Evolutionary conservation across 2,113 vertebrate genomes (phyloP).

Genomic region (Cyphomyrus discorhynchus): DNA sequence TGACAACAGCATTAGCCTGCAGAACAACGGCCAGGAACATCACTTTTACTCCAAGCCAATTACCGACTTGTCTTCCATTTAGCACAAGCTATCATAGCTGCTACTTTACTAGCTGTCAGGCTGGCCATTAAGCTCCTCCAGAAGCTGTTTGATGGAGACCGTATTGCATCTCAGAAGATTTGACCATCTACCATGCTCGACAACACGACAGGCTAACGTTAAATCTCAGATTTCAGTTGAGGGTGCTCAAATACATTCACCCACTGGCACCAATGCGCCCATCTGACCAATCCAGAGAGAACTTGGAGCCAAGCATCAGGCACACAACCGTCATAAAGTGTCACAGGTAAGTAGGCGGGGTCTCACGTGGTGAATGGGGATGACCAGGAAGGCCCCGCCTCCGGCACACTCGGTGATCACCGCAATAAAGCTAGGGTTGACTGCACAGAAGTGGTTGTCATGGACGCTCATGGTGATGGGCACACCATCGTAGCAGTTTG

Average conservation of each 20-base stretch:
- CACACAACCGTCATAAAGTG: not conserved
- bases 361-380: slow-evolving; percentile 78
- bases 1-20: not conserved
- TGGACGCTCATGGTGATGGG: slow-evolving; percentile 82
- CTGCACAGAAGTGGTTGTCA: slow-evolving; percentile 85
- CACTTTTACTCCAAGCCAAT: not conserved
- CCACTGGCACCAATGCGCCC: not conserved
- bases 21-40: not conserved
- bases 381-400: slow-evolving; percentile 81
- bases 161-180: not conserved
- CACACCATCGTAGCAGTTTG: slow-evolving; percentile 73
- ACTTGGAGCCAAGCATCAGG: not conserved
- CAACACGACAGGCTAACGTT: not conserved
- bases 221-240: not conserved
- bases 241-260: not conserved
- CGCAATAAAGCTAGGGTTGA: slow-evolving; percentile 85
- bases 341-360: not conserved
- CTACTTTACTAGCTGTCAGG: not conserved
- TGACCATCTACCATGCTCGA: not conserved
- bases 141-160: not conserved
- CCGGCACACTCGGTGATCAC: slow-evolving; percentile 84
- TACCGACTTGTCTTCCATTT: not conserved
- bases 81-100: not conserved
- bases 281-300: not conserved
- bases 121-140: not conserved